Conservation (phyloP, 2,888 invertebrate species). For the Notodonta dromedarius region DNA sequence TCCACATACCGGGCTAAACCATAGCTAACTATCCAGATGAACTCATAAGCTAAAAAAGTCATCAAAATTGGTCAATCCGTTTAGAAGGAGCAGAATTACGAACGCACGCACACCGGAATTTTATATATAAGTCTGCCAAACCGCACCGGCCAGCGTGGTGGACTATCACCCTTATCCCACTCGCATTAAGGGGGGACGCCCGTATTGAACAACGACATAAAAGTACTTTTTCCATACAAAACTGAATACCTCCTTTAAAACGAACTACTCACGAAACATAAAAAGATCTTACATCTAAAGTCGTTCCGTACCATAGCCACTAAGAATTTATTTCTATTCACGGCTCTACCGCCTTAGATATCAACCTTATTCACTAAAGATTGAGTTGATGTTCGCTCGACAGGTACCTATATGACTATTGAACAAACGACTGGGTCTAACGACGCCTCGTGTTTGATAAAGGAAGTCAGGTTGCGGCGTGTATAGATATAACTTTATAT, state of each 20-base stretch:
- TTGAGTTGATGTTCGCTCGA: not conserved
- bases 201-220: no score
- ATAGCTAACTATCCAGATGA: no score
- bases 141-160: no score
- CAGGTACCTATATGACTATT: not conserved
- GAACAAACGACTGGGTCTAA: not conserved
- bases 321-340: not conserved
- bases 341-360: not conserved
- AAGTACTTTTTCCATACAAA: no score
- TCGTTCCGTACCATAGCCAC: not conserved
- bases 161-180: no score
- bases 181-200: no score
- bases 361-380: not conserved
- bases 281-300: not conserved
- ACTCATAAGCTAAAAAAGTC: no score
- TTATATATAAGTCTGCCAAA: no score
- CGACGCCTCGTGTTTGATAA: not conserved
- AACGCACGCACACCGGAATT: no score
- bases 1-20: no score
- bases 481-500: not conserved
- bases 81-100: no score
- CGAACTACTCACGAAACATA: not conserved
- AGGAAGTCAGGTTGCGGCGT: slow-evolving; percentile 1
- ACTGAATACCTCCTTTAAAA: not conserved
- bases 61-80: no score